Evolutionary conservation across 2,113 vertebrate genomes (phyloP).

Genomic region (Eulacestoma nigropectus): DNA sequence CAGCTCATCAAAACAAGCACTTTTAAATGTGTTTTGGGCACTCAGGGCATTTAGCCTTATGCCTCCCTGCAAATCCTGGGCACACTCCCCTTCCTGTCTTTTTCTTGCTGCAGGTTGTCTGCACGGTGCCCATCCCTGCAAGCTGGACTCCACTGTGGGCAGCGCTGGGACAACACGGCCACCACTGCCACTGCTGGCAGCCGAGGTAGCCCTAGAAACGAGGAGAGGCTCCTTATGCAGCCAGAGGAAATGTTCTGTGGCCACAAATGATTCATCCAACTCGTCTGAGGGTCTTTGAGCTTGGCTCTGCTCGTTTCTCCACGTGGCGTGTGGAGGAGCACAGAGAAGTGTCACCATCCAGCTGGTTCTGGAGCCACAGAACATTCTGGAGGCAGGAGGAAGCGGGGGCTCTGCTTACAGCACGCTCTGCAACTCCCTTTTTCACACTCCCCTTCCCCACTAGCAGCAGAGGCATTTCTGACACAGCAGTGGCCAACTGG

Average conservation of each 20-base stretch:
- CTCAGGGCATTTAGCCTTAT: neutral
- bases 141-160: neutral
- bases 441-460: neutral
- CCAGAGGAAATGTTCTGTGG: neutral
- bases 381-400: neutral
- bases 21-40: neutral
- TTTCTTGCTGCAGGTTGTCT: neutral
- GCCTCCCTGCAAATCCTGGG: neutral
- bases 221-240: neutral
- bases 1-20: neutral
- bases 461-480: slow-evolving; percentile 11
- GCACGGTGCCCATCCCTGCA: rapidly evolving
- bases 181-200: neutral
- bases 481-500: slow-evolving; percentile 21
- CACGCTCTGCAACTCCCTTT: neutral
- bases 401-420: neutral
- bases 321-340: neutral
- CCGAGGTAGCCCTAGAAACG: neutral
- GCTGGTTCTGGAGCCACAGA: neutral
- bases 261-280: neutral
- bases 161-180: neutral
- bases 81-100: neutral
- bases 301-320: neutral
- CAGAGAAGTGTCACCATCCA: neutral
- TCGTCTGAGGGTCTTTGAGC: neutral